These are phyloP conservation scores for Ericerus pela DNA, from an alignment of 1,140 invertebrate species.

Conservation along the genomic window DNA sequence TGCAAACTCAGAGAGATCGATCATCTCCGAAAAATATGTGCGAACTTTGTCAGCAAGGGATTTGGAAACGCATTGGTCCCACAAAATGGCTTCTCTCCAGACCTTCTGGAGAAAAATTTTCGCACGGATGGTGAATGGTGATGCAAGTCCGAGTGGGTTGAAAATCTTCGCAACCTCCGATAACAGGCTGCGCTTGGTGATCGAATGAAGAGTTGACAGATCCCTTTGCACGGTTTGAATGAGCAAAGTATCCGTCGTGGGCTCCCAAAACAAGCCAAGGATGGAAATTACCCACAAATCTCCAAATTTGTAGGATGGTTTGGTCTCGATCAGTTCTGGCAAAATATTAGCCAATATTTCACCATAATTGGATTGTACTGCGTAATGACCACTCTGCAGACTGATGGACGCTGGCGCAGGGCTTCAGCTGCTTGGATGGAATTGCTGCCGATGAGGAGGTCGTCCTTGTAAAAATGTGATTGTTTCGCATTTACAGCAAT, in stretches of 20 bases:
- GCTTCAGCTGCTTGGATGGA: background rate
- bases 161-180: conserved; percentile 1
- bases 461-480: conserved; percentile 12
- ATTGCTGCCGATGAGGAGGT: background rate
- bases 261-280: background rate
- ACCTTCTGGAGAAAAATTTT: conserved; percentile 6
- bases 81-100: background rate
- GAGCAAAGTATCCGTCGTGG: background rate
- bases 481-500: too few species aligned
- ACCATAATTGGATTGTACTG: background rate
- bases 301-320: background rate
- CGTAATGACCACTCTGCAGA: background rate
- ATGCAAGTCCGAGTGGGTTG: background rate
- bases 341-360: background rate
- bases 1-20: too few species aligned
- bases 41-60: background rate
- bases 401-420: background rate
- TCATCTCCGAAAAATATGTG: too few species aligned
- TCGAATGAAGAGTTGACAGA: background rate
- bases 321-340: background rate
- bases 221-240: background rate
- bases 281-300: background rate
- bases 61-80: background rate
- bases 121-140: background rate
- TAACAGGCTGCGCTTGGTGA: conserved; percentile 2